Conservation (phyloP, 2,888 invertebrate species). For the Drosophila limbata region DNA sequence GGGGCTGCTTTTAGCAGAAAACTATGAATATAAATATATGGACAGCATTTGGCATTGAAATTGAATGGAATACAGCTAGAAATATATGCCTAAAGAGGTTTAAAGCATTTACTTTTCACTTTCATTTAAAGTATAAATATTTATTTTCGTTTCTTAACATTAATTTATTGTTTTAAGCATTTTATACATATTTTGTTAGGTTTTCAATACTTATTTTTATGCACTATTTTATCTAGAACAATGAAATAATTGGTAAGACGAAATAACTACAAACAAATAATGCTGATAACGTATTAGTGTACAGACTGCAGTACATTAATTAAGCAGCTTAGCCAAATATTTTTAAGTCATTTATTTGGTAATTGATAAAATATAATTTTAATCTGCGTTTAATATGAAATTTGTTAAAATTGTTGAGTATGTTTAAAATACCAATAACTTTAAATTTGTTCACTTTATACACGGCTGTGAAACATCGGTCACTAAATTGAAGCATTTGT, state of each 20-base stretch:
- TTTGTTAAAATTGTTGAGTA: neutral
- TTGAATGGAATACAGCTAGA: neutral
- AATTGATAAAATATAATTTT: neutral
- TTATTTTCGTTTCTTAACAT: no score
- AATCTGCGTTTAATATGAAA: neutral
- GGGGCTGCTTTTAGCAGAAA: neutral
- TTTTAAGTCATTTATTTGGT: neutral
- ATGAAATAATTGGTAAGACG: neutral
- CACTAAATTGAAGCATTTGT: neutral
- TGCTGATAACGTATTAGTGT: neutral
- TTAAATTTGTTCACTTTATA: neutral
- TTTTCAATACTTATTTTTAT: no score
- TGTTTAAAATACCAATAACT: no score
- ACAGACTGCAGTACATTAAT: neutral
- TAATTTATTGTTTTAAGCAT: no score
- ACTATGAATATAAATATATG: constrained; percentile 12
- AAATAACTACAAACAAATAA: neutral
- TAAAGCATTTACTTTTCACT: neutral
- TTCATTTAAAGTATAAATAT: neutral
- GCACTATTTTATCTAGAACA: no score
- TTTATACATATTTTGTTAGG: no score
- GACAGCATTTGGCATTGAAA: constrained; percentile 12
- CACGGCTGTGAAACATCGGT: neutral
- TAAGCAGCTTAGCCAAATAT: neutral
- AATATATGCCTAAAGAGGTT: neutral